Percentiles rank a stretch among this genome's conserved stretches.
Conservation (phyloP, 64 coral and sea anemone species). For the Montipora capricornis region DNA sequence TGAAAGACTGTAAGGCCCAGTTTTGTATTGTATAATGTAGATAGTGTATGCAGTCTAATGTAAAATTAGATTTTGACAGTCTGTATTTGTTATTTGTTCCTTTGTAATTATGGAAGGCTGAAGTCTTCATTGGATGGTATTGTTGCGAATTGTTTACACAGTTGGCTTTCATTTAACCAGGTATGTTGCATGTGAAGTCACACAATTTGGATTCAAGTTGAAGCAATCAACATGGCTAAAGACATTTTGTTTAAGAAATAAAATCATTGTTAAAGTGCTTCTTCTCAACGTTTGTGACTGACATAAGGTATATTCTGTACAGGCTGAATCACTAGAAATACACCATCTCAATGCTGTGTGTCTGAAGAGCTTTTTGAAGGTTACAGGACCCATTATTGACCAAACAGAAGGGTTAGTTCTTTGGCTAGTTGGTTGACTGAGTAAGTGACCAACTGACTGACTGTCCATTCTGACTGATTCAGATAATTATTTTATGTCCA, state of each 20-base stretch:
- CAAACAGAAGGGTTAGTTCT: slow-evolving; percentile 26
- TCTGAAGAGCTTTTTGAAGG: slow-evolving; percentile 20
- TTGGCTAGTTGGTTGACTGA: neutral
- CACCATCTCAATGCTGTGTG: neutral
- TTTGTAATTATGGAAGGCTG: slow-evolving; percentile 10
- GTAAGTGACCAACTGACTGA: too few relatives aligned
- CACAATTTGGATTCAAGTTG: neutral
- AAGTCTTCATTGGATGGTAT: slow-evolving; percentile 45
- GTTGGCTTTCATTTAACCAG: slow-evolving; percentile 63
- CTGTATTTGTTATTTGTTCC: neutral
- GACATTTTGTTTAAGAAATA: too few relatives aligned
- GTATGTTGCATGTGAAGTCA: neutral
- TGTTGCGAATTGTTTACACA: slow-evolving; percentile 51
- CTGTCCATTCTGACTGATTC: too few relatives aligned
- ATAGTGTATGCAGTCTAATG: neutral
- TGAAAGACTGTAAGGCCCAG: too few relatives aligned
- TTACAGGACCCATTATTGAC: slow-evolving; percentile 36
- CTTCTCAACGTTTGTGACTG: neutral
- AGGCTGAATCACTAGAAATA: slow-evolving; percentile 29
- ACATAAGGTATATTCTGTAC: neutral
- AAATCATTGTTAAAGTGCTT: neutral
- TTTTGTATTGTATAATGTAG: too few relatives aligned
- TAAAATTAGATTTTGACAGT: neutral
- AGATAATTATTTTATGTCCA: too few relatives aligned
- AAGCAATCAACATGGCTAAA: too few relatives aligned